Percentiles rank a stretch among this genome's conserved stretches.
Evolutionary conservation across 1,140 invertebrate genomes (phyloP).

Genomic region (Polyergus mexicanus): DNA sequence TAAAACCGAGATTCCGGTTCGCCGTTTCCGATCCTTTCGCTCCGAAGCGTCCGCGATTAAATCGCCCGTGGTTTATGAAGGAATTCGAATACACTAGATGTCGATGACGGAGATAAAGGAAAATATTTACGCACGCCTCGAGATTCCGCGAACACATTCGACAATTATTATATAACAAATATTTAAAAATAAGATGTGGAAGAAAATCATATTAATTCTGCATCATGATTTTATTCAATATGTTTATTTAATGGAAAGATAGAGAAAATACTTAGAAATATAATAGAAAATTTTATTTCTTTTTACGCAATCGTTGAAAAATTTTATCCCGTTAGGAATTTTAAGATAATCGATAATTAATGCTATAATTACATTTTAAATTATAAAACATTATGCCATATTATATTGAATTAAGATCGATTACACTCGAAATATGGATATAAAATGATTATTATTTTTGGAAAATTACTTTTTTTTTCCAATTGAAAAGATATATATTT

Average conservation of each 20-base stretch:
- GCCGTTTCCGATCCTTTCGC: slow-evolving; percentile 14
- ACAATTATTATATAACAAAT: background rate
- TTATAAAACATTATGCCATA: background rate
- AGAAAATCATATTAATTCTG: background rate
- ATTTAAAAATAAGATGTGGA: background rate
- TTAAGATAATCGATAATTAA: background rate
- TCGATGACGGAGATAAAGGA: slow-evolving; percentile 2
- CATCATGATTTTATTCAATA: background rate
- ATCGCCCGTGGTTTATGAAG: background rate
- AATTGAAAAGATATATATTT: background rate
- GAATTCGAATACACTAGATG: background rate
- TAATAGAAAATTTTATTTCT: background rate
- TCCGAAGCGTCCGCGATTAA: slow-evolving; percentile 5
- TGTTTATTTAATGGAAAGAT: background rate
- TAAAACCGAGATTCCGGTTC: slow-evolving; percentile 44
- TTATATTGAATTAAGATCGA: background rate
- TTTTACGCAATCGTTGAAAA: background rate
- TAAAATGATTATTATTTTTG: background rate
- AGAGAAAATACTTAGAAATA: too few species aligned
- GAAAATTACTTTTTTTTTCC: background rate
- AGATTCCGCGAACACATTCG: background rate
- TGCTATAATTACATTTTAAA: background rate
- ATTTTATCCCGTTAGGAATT: background rate
- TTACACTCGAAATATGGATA: background rate
- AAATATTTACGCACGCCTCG: slow-evolving; percentile 4